Percentiles rank a stretch among this genome's conserved stretches.
phyloP scores from a whole-genome alignment of 1,140 invertebrate genomes.

The Druon quercuslanigerum region DNA sequence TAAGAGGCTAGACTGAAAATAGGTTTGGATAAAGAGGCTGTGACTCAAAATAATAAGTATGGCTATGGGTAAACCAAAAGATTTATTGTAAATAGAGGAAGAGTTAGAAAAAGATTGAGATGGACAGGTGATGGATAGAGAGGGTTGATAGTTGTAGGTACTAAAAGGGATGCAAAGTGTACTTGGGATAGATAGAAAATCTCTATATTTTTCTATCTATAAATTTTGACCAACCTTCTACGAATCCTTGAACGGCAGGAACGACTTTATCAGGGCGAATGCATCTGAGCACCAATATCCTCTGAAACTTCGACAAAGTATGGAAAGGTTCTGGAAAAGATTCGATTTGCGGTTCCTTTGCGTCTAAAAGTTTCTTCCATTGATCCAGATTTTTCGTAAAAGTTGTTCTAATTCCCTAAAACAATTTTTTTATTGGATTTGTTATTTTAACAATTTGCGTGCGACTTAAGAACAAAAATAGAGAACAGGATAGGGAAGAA shows the following conservation, averaged over 20 bases:
- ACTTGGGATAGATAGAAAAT: background rate
- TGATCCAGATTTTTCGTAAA: slow-evolving; percentile 76
- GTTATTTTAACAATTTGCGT: too few relatives aligned
- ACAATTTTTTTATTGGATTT: slow-evolving; percentile 18
- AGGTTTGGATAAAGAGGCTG: too few relatives aligned
- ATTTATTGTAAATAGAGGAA: too few relatives aligned
- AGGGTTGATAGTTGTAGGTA: too few relatives aligned
- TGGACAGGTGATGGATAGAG: too few relatives aligned
- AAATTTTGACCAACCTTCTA: slow-evolving; percentile 66
- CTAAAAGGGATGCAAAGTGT: background rate
- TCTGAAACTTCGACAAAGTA: slow-evolving; percentile 83
- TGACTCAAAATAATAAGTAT: too few relatives aligned
- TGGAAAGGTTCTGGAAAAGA: slow-evolving; percentile 83
- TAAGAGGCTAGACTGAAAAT: too few relatives aligned
- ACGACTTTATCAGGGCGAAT: slow-evolving; percentile 93
- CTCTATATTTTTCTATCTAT: background rate
- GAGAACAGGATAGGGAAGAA: background rate
- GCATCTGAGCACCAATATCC: slow-evolving; percentile 86
- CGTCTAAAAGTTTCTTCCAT: slow-evolving; percentile 88
- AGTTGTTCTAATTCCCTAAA: slow-evolving; percentile 79
- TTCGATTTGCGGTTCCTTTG: slow-evolving; percentile 81
- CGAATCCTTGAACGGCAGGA: slow-evolving; percentile 86
- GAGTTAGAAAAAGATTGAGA: too few relatives aligned
- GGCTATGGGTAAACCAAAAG: too few relatives aligned
- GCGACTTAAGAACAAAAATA: too few relatives aligned